Evolutionary conservation across 2,113 vertebrate genomes (phyloP).

Genomic region (Ammodramus savannarum): DNA sequence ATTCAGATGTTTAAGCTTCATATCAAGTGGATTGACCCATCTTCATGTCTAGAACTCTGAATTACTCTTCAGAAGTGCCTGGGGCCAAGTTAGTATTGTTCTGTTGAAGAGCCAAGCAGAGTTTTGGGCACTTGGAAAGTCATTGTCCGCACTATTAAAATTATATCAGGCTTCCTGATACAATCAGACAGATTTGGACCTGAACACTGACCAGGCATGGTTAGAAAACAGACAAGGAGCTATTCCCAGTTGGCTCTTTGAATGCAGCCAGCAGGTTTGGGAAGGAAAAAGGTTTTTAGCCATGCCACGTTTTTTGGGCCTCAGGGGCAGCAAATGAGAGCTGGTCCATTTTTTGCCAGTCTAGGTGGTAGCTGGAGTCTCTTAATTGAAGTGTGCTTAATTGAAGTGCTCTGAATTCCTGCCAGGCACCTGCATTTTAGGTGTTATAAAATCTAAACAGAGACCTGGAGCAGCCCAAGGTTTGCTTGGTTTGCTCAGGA

Average conservation of each 20-base stretch:
- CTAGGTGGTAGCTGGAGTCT: not conserved
- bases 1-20: not conserved
- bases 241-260: not conserved
- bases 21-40: not conserved
- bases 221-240: not conserved
- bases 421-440: slow-evolving; percentile 48
- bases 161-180: not conserved
- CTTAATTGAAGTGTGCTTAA: not conserved
- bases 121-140: not conserved
- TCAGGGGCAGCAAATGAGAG: not conserved
- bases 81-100: not conserved
- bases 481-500: not conserved
- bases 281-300: not conserved
- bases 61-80: not conserved
- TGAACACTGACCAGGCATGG: not conserved
- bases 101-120: not conserved
- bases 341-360: not conserved
- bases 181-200: not conserved
- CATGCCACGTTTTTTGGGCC: not conserved
- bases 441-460: not conserved
- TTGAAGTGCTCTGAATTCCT: not conserved
- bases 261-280: not conserved
- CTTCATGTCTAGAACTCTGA: not conserved
- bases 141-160: not conserved
- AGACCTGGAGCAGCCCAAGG: not conserved